Base-by-base conservation (phyloP, 2,113 vertebrate genomes). In the Eretmodus cyanostictus region DNA sequence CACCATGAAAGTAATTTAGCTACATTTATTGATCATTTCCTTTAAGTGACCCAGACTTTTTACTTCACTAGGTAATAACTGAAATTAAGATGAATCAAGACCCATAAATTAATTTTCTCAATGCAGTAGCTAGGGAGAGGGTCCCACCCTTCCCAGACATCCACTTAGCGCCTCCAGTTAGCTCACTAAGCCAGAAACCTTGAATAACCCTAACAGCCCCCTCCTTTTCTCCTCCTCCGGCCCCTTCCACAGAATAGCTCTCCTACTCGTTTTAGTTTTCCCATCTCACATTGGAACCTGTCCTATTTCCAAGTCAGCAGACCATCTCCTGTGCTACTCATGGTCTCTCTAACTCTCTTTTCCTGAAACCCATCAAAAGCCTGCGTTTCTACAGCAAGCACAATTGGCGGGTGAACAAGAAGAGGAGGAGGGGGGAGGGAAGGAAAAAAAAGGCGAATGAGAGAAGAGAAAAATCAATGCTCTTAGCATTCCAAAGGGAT, bases 401-500 rank as follows among this genome's bases (percentile, higher is more conserved):
- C 53, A 91, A 87, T 51, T 89, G 91, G 92, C 71, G 55, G 80
- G 82, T 45, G 91, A 93, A 59, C 57, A 63, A 88, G 71, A 87
- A 76, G 61, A 57, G 53, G 78, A 73, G 68, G 29, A 47, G 29
- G 36, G 22, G 40, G 61, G 73, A 76, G 71, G 31, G 40, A 31
- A 29, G 11, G 3, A 1, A 0, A 4, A 84, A 82, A 89, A 86
- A 68, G 59, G 83, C 85, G 8, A 83, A 87, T 24, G 61, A 84
- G 87, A 49, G 71, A 40, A 86, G 76, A 91, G 85, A 87, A 92
- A 94, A 91, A 90, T 90, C 79, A 17, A 93, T 94, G 93, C 93
- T 94, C 86, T 91, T 91, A 89, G 89, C 92, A 96, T 96, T 95
- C 95, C 94, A 92, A 85, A 94, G 81, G 81, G 89, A 92, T 96